These are phyloP conservation scores for Congeria kusceri DNA, from an alignment of 2,888 invertebrate genomes.

Conservation along the genomic window DNA sequence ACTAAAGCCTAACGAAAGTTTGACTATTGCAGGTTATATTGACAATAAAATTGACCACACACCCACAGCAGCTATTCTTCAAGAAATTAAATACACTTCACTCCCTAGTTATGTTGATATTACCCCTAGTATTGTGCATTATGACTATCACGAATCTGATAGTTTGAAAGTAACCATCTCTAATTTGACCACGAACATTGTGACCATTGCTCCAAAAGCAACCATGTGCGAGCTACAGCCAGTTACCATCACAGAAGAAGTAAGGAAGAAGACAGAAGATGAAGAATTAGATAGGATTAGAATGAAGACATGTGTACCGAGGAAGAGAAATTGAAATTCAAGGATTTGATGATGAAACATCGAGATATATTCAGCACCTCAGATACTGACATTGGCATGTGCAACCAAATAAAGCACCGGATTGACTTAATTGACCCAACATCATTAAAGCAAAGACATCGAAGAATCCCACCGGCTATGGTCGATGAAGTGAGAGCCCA, in stretches of 20 bases:
- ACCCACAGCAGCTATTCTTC: too few species aligned
- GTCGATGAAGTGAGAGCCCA: slow-evolving; percentile 18
- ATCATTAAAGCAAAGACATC: slow-evolving; percentile 15
- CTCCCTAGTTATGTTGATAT: too few species aligned
- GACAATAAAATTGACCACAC: background rate
- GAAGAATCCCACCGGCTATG: slow-evolving; percentile 13
- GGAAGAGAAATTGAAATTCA: background rate
- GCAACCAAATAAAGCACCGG: slow-evolving; percentile 13
- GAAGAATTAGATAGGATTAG: slow-evolving; percentile 4
- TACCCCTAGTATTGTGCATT: background rate
- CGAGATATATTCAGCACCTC: background rate
- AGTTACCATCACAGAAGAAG: slow-evolving; percentile 22
- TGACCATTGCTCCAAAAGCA: slow-evolving; percentile 12
- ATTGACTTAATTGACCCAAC: slow-evolving; percentile 15
- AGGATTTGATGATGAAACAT: slow-evolving; percentile 3
- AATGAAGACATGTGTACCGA: background rate
- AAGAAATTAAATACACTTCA: too few species aligned
- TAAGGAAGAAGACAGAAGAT: slow-evolving; percentile 1
- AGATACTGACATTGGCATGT: slow-evolving; percentile 18
- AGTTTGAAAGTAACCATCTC: slow-evolving; percentile 6
- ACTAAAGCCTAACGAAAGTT: too few species aligned
- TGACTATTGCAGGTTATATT: too few species aligned
- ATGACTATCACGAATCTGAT: slow-evolving; percentile 4
- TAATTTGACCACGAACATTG: slow-evolving; percentile 19
- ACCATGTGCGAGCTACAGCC: slow-evolving; percentile 19